Evolutionary conservation across 2,888 invertebrate genomes (phyloP).

Genomic region (Neocrepidodera transversa): DNA sequence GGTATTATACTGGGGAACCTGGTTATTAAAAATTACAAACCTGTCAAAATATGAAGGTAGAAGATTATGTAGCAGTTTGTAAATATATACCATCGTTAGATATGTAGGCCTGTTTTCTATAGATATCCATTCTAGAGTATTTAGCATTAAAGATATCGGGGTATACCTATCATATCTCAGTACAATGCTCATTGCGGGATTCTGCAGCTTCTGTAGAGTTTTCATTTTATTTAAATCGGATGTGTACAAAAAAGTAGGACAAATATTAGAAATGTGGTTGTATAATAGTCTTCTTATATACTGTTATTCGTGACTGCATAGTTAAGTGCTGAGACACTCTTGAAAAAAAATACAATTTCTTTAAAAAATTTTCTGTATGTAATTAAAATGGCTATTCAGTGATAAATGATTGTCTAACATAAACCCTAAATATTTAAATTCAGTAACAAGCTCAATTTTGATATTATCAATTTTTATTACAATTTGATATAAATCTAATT

Average conservation of each 20-base stretch:
- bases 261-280: constrained; percentile 20
- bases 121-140: constrained; percentile 23
- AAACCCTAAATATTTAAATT: constrained; percentile 13
- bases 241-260: constrained; percentile 11
- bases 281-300: constrained; percentile 18
- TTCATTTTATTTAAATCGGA: constrained; percentile 3
- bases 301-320: constrained; percentile 11
- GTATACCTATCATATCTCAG: not conserved
- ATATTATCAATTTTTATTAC: not conserved
- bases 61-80: not conserved
- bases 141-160: not conserved
- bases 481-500: constrained; percentile 11
- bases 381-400: constrained; percentile 1
- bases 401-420: constrained; percentile 7
- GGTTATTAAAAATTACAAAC: constrained; percentile 6
- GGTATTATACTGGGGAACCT: constrained; percentile 3
- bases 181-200: not conserved
- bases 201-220: constrained; percentile 5
- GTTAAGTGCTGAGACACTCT: constrained; percentile 4
- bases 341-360: constrained; percentile 11
- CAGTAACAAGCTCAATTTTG: constrained; percentile 13
- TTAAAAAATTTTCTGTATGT: constrained; percentile 11
- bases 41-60: constrained; percentile 4
- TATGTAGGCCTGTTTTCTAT: constrained; percentile 13
- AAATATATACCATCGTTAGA: constrained; percentile 17